phyloP scores from a whole-genome alignment of 1,140 invertebrate species.

The Formica selysi region DNA sequence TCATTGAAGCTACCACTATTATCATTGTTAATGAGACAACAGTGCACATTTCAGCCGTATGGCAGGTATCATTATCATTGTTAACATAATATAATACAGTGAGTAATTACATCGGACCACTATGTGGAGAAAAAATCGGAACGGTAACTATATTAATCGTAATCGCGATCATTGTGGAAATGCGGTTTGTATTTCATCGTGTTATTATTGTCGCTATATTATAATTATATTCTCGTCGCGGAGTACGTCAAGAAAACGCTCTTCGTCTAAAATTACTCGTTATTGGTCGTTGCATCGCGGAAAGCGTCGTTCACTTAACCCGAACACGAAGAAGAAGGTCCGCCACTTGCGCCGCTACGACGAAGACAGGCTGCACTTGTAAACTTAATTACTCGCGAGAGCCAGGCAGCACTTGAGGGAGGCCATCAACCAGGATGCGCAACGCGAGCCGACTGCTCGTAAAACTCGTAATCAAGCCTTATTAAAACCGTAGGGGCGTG shows the following conservation, averaged over 20 bases:
- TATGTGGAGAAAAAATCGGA: not conserved
- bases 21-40: constrained; percentile 50
- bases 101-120: not conserved
- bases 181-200: constrained; percentile 23
- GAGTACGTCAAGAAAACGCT: constrained; percentile 16
- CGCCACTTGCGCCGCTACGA: constrained; percentile 45
- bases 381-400: constrained; percentile 72
- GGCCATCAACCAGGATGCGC: constrained; percentile 61
- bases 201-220: constrained; percentile 42
- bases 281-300: constrained; percentile 58
- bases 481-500: constrained; percentile 68
- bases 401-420: constrained; percentile 57
- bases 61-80: constrained; percentile 33
- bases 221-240: constrained; percentile 52
- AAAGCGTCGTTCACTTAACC: constrained; percentile 58
- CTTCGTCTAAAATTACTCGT: constrained; percentile 47
- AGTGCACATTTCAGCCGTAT: constrained; percentile 44
- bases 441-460: constrained; percentile 66
- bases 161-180: constrained; percentile 43
- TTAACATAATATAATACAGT: constrained; percentile 35
- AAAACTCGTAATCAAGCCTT: constrained; percentile 73
- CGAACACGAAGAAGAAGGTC: constrained; percentile 52
- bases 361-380: constrained; percentile 46
- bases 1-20: constrained; percentile 37
- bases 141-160: constrained; percentile 29